Conservation (phyloP, 2,113 vertebrate species). For the Apteryx mantelli region DNA sequence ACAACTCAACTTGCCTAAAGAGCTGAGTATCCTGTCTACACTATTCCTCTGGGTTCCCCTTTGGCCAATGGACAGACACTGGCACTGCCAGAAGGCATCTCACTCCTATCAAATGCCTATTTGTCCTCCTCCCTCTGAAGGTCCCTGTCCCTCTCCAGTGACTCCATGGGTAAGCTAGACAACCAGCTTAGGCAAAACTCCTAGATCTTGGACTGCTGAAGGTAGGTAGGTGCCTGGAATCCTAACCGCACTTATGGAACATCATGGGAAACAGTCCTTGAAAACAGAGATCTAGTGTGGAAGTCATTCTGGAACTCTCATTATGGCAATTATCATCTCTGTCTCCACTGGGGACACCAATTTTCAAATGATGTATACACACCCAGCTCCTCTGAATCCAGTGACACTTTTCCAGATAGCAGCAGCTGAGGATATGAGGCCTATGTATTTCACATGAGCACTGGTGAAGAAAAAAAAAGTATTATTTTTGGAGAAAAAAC, state of each 20-base stretch:
- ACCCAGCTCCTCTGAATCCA: neutral
- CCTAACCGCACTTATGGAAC: neutral
- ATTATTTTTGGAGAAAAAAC: neutral
- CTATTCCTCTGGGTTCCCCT: neutral
- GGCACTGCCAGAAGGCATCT: neutral
- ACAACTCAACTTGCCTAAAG: neutral
- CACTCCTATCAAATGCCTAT: neutral
- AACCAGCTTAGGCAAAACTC: neutral
- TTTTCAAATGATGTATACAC: neutral
- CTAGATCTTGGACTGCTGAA: neutral
- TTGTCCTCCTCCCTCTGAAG: neutral
- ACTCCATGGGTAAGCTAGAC: neutral
- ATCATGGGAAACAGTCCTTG: neutral
- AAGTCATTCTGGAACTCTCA: fast-evolving
- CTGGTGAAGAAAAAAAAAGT: neutral
- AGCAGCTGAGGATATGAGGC: neutral
- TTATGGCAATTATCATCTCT: neutral
- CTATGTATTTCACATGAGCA: neutral
- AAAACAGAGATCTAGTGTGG: neutral
- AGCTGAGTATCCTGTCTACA: neutral
- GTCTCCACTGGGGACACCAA: neutral
- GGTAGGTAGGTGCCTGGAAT: neutral
- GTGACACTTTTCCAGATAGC: neutral
- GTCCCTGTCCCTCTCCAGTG: neutral
- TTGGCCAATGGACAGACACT: neutral